These are phyloP conservation scores for Automeris io DNA, from an alignment of 2,888 invertebrate species.

Conservation along the genomic window DNA sequence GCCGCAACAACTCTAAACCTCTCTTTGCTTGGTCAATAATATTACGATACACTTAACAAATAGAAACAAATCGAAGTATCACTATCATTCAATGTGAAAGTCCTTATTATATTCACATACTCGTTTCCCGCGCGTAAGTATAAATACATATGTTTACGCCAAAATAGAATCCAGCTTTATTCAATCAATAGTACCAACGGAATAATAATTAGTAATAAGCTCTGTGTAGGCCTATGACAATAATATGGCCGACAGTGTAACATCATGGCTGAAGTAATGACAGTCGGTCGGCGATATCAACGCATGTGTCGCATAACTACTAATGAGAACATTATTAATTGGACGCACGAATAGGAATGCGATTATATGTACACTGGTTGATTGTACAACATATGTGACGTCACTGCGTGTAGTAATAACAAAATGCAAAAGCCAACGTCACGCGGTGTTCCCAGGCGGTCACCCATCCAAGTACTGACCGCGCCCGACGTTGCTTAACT, in stretches of 20 bases:
- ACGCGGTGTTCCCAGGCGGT: conserved; percentile 56
- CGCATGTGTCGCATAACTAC: conserved; percentile 23
- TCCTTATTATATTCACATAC: too few relatives aligned
- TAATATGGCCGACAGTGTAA: neutral
- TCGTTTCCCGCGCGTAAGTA: too few relatives aligned
- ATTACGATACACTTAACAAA: too few relatives aligned
- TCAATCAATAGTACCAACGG: neutral
- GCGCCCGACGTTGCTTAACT: conserved; percentile 71
- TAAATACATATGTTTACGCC: too few relatives aligned
- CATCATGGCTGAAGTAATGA: neutral
- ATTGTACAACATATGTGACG: neutral
- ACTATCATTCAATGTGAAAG: too few relatives aligned
- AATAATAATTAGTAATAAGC: neutral
- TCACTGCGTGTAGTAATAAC: neutral
- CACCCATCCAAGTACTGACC: conserved; percentile 72
- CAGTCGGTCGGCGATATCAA: neutral
- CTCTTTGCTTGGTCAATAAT: too few relatives aligned
- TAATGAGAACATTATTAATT: conserved; percentile 24
- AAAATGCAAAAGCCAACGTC: conserved; percentile 25
- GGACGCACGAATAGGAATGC: neutral
- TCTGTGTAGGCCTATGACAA: neutral
- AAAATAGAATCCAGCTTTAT: neutral
- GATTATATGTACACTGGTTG: neutral
- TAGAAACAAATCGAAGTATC: too few relatives aligned
- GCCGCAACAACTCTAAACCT: too few relatives aligned